Base-by-base conservation (phyloP, 2,113 vertebrate genomes). In the Nycticorax nycticorax region DNA sequence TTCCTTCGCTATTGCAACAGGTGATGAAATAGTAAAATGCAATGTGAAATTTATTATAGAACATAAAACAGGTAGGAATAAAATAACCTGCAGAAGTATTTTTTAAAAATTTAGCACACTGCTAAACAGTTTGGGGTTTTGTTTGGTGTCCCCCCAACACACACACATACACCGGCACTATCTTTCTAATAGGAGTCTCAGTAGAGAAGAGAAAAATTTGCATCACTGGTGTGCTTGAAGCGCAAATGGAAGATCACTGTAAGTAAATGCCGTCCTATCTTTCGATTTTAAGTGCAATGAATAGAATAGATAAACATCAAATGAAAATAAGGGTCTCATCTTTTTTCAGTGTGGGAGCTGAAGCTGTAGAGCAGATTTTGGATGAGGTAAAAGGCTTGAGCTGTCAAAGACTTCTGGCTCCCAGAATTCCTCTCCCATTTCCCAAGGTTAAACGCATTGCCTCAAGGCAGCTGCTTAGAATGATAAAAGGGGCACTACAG, bases 381-480 rank as follows among this genome's bases (percentile, higher is more conserved):
- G 96, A 63, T 84, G 96, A 98, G 93, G 97, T 85, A 96, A 97
- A 98, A 96, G 85, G 88, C 95, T 97, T 91, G 85, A 95, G 91
- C 92, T 96, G 94, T 98, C 97, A 97, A 96, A 97, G 96, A 96
- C 93, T 97, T 96, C 92, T 96, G 93, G 81, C 91, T 97, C 87
- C 98, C 97, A 97, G 97, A 97, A 98, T 98, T 98, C 98, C 96
- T 96, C 95, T 98, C 94, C 55, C 96, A 97, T 98, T 97, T 98
- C 98, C 98, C 98, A 98, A 98, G 98, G 98, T 98, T 98, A 98
- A 98, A 98, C 76, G 78, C 74, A 62, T 94, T 98, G 98, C 98
- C 98, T 98, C 85, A 69, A 98, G 98, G 98, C 98, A 97, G 97
- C 97, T 98, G 98, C 98, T 98, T 97, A 81, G 97, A 98, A 98